phyloP scores from a whole-genome alignment of 2,888 invertebrate species.

The Chalcosyrphus nemorum region DNA sequence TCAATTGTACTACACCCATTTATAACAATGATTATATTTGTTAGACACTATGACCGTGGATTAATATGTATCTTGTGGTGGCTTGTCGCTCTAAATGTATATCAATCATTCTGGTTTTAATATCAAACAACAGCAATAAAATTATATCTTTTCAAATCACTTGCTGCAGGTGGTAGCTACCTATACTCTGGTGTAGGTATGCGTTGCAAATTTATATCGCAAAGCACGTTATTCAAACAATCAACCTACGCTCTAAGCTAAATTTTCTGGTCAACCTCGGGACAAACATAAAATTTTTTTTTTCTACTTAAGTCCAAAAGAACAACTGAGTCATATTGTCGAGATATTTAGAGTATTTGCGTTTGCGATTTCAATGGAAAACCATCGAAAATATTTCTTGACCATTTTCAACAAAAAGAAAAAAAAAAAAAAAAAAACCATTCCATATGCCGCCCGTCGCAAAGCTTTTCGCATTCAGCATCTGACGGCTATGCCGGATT shows the following conservation, averaged over 20 bases:
- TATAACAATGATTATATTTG: slow-evolving; percentile 42
- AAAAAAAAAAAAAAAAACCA: slow-evolving; percentile 7
- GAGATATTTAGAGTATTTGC: slow-evolving; percentile 20
- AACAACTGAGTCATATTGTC: slow-evolving; percentile 29
- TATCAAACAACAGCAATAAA: neutral
- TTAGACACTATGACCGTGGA: slow-evolving; percentile 35
- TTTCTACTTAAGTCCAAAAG: slow-evolving; percentile 12
- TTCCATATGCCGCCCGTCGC: slow-evolving; percentile 3
- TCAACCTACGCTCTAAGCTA: slow-evolving; percentile 29
- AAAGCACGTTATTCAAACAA: slow-evolving; percentile 24
- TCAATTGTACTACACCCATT: slow-evolving; percentile 53
- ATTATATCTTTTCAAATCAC: slow-evolving; percentile 12
- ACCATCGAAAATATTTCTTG: slow-evolving; percentile 13
- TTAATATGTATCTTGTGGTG: slow-evolving; percentile 38
- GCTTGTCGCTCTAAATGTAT: slow-evolving; percentile 33
- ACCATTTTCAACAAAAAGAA: slow-evolving; percentile 19
- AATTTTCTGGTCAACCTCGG: slow-evolving; percentile 59
- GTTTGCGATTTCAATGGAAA: slow-evolving; percentile 9
- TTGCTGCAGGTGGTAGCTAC: slow-evolving; percentile 61
- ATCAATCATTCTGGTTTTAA: slow-evolving; percentile 20
- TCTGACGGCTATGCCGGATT: slow-evolving; percentile 57
- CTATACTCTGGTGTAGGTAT: neutral
- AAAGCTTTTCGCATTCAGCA: slow-evolving; percentile 22
- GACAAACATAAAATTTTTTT: slow-evolving; percentile 10
- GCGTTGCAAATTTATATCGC: slow-evolving; percentile 15